These are phyloP conservation scores for Astyanax mexicanus DNA, from an alignment of 2,797 vertebrate genomes.

Conservation along the genomic window DNA sequence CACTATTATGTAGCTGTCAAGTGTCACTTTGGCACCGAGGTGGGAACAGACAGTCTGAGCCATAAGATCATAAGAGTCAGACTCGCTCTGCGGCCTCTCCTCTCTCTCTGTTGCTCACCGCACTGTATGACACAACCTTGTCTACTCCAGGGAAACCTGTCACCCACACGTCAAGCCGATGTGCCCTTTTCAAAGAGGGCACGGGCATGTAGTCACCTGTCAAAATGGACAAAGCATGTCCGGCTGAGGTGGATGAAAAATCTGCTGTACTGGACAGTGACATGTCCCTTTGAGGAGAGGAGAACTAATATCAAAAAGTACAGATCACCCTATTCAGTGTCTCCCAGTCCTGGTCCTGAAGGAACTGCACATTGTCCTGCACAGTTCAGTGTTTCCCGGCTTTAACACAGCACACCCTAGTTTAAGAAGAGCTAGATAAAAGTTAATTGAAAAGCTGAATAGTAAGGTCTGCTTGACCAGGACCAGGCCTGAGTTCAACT, in stretches of 20 bases:
- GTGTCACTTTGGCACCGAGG: not conserved
- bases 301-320: not conserved
- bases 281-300: constrained; percentile 5
- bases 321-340: not conserved
- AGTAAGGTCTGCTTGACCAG: too few relatives aligned
- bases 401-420: too few relatives aligned
- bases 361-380: not conserved
- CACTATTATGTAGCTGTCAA: constrained; percentile 22
- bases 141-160: not conserved
- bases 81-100: constrained; percentile 2
- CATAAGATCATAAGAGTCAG: constrained; percentile 39
- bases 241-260: not conserved
- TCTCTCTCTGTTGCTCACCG: constrained; percentile 21
- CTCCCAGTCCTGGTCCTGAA: not conserved
- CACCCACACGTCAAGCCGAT: constrained; percentile 5
- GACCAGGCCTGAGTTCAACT: not conserved
- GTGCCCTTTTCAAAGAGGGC: constrained; percentile 7
- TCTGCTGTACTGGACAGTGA: not conserved
- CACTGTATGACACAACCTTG: constrained; percentile 13
- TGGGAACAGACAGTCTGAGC: constrained; percentile 16
- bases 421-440: too few relatives aligned
- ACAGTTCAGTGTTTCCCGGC: not conserved
- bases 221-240: not conserved
- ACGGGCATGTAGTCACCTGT: constrained; percentile 38
- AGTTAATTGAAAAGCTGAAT: too few relatives aligned